These are phyloP conservation scores for Pseudotriccus pelzelni DNA, from an alignment of 2,797 vertebrate species.

Conservation along the genomic window DNA sequence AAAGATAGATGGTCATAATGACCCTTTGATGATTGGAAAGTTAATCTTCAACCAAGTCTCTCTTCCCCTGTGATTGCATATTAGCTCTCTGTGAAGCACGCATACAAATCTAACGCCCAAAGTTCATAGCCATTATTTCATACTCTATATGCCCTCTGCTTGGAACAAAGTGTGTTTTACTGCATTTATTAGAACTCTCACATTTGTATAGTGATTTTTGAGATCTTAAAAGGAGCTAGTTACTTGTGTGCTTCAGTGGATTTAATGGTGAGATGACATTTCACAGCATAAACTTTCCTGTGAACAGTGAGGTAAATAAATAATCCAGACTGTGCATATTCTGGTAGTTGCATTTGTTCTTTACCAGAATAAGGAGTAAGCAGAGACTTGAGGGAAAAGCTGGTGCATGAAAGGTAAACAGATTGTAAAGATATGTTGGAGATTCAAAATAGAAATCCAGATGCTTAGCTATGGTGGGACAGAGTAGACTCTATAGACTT, in stretches of 20 bases:
- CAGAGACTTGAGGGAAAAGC: background rate
- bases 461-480: background rate
- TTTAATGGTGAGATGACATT: background rate
- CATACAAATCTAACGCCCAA: background rate
- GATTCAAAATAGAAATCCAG: background rate
- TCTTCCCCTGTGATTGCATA: background rate
- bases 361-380: background rate
- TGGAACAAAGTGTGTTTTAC: background rate
- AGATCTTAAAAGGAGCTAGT: background rate
- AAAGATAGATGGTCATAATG: conserved; percentile 28
- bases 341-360: background rate
- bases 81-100: background rate
- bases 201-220: background rate
- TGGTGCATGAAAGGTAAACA: background rate
- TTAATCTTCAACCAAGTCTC: conserved; percentile 18
- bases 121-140: background rate
- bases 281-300: background rate
- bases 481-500: background rate
- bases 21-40: conserved; percentile 15
- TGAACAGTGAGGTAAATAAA: background rate
- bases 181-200: background rate
- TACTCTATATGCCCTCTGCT: background rate
- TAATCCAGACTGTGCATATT: background rate
- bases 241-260: background rate
- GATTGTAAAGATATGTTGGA: background rate